Base-by-base conservation (phyloP, 2,888 invertebrate species). In the Drosophila histrio region DNA sequence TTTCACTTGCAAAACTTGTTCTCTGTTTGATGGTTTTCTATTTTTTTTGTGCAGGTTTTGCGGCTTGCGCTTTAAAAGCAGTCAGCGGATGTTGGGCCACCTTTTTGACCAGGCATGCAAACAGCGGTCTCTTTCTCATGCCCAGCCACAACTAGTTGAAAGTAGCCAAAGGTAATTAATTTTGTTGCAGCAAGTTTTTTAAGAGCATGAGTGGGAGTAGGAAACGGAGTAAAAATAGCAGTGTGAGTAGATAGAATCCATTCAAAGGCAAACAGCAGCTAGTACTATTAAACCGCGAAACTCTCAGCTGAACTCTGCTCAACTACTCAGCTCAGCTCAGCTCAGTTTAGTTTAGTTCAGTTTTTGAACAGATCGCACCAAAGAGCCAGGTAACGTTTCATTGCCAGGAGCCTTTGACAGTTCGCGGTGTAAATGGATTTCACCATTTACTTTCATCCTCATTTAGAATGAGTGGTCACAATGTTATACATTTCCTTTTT, bases 101-200 rank as follows among this genome's bases (percentile, higher is more conserved):
- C 74, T 74, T 78, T 76, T 72, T 64, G 63, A 61, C 47, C 53
- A 34, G 26, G 76, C 72, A 72, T 76, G 75, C 68, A 76, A 76
- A 76, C 72, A 57, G 76, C 56, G 54, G 32, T 19, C 46, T 11
- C 32, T n/a, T 4, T 24, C n/a, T 19, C 54, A 19, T 15, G 44
- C 44, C 9, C 5, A 30, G 57, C 81, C 74, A 59, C 79, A 76
- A 69, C 77, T 68, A 81, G 87, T 81, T 86, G 84, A 72, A 86
- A 87, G 87, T 88, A 87, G 88, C 89, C 85, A 87, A 88, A 89
- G 88, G 87, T 89, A 89, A 89, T 89, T 89, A 89, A 89, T 89
- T 89, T 89, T 89, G 81, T 79, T 84, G 77, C 79, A 76, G 68
- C 53, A 87, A 84, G 79, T 84, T 81, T 65, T 70, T 50, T 63